Base-by-base conservation (phyloP, 2,113 vertebrate species). In the Macaca mulatta region DNA sequence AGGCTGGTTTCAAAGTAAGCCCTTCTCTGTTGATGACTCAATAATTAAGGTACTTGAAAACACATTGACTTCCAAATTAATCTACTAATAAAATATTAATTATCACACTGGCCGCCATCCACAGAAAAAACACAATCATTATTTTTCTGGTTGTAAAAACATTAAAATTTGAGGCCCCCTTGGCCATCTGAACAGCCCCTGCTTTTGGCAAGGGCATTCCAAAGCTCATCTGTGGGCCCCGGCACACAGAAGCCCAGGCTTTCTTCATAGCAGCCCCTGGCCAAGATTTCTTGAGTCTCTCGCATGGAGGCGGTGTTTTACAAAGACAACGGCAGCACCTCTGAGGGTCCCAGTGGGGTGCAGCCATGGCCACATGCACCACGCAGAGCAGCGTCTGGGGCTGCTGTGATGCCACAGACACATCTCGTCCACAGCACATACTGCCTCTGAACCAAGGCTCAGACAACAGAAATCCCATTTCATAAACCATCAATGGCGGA, bases 61-160 rank as follows among this genome's bases (percentile, higher is more conserved):
- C n/a, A 38, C 50, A 85, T 0, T 38, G 32, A 57, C 8, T 74
- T 92, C 52, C 57, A 85, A 78, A 83, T 45, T 8, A 16, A 81
- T 69, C 40, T 67, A 17, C 27, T 87, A 52, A 90, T 81, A 95
- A 96, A 90, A 77, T 45, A 89, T 45, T 91, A 55, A 40, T 38
- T 32, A 77, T 3, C 59, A 82, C 16, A 87, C 61, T 5, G 3
- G 75, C 52, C 75, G 59, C 3, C 30, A 8, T 77, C 55, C 81
- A 75, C 22, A 67, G 30, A 20, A 75, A 59, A 59, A n/a, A 38
- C 27, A 0, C 20, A 0, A 22, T 38, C 13, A 74, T 1, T 45
- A 45, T 45, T 25, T 69, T 61, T n/a, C 75, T 55, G 50, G 20
- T 69, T 27, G 59, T 61, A 11, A 61, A 61, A 61, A 27, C 59